Evolutionary conservation across 2,888 invertebrate genomes (phyloP).

Genomic region (Catocala fraxini): DNA sequence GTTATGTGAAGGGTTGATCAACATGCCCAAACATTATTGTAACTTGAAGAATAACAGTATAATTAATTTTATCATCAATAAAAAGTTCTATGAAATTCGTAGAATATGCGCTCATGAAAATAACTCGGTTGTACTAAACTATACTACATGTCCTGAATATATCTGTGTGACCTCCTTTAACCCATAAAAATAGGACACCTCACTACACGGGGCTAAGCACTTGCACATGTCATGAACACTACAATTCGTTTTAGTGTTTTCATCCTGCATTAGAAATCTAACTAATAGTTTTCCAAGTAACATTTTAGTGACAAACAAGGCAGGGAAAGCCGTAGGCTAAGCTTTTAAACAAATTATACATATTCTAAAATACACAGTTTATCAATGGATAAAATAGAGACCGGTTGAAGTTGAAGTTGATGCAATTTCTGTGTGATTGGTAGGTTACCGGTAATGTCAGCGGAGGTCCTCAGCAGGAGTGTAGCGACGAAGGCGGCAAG

Average conservation of each 20-base stretch:
- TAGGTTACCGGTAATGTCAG: constrained; percentile 66
- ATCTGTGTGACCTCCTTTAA: constrained; percentile 3
- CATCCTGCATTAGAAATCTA: too few relatives aligned
- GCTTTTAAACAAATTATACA: too few relatives aligned
- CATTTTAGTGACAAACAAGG: not conserved
- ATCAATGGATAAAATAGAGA: not conserved
- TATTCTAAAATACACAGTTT: too few relatives aligned
- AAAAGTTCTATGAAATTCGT: too few relatives aligned
- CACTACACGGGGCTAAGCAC: not conserved
- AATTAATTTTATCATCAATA: too few relatives aligned
- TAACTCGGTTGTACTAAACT: constrained; percentile 5
- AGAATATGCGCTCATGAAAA: not conserved
- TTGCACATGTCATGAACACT: not conserved
- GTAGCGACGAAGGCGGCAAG: constrained; percentile 75
- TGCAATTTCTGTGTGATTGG: not conserved
- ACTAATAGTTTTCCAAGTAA: too few relatives aligned
- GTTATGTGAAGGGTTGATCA: too few relatives aligned
- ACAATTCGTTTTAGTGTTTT: too few relatives aligned
- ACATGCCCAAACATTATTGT: too few relatives aligned
- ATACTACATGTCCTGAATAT: constrained; percentile 10
- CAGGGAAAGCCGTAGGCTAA: too few relatives aligned
- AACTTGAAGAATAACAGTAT: too few relatives aligned
- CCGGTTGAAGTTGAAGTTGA: not conserved
- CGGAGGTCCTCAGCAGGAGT: constrained; percentile 57
- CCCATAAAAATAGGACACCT: not conserved